Conservation (phyloP, 2,113 vertebrate genomes). For the Cygnus buccinator region DNA sequence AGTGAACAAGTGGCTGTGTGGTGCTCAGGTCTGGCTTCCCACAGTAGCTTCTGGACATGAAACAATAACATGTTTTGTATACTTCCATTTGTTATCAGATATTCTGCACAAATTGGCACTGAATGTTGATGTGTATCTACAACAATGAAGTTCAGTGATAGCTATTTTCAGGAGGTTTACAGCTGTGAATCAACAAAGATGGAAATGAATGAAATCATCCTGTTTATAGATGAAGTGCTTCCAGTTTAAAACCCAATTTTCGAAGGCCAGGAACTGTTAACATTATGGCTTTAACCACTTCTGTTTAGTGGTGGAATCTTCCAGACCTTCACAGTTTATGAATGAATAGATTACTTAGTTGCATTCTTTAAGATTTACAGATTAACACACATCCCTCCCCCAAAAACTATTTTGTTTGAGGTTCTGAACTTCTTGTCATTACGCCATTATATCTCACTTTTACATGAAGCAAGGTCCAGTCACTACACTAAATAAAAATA, state of each 20-base stretch:
- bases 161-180: neutral
- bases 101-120: neutral
- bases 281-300: neutral
- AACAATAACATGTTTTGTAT: neutral
- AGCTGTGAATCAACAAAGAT: neutral
- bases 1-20: too few relatives aligned
- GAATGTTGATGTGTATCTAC: neutral
- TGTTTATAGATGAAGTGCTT: neutral
- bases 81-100: neutral
- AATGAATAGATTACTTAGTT: neutral
- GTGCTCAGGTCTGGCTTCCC: too few relatives aligned
- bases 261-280: slow-evolving; percentile 16
- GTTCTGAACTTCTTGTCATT: neutral
- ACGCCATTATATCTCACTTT: neutral
- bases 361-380: neutral
- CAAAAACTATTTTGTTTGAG: neutral
- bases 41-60: neutral
- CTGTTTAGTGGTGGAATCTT: neutral
- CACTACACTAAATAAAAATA: neutral
- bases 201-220: neutral
- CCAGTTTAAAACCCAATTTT: neutral
- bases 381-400: neutral
- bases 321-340: neutral
- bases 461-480: neutral
- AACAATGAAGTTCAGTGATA: neutral